Evolutionary conservation across 2,888 invertebrate genomes (phyloP).

Genomic region (Cacoxenus indagator): DNA sequence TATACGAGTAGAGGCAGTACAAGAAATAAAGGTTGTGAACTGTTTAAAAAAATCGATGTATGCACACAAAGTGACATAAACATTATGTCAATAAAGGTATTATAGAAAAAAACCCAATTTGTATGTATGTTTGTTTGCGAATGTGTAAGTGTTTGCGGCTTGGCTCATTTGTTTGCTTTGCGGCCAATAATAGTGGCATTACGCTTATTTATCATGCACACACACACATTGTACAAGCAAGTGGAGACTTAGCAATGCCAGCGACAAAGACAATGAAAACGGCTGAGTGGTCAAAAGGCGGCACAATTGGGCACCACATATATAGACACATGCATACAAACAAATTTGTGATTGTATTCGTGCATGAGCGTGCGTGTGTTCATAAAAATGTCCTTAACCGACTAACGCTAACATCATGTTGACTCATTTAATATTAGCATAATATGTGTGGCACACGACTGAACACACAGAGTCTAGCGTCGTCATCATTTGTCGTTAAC

Average conservation of each 20-base stretch:
- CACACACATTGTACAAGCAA: constrained; percentile 28
- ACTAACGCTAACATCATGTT: constrained; percentile 41
- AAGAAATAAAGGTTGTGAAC: neutral
- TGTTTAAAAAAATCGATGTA: constrained; percentile 9
- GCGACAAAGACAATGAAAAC: constrained; percentile 32
- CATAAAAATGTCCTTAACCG: constrained; percentile 63
- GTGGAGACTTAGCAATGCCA: neutral
- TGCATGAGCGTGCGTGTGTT: constrained; percentile 33
- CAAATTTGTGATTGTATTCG: constrained; percentile 10
- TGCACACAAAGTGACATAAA: constrained; percentile 5
- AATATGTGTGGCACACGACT: constrained; percentile 41
- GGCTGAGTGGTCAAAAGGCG: constrained; percentile 24
- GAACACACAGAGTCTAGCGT: neutral
- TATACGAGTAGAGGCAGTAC: neutral
- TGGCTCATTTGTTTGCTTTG: constrained; percentile 56
- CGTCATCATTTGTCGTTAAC: neutral
- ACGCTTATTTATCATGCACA: constrained; percentile 62
- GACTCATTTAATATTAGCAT: constrained; percentile 55
- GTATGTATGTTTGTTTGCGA: constrained; percentile 21
- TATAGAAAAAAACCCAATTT: constrained; percentile 13
- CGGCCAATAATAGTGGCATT: constrained; percentile 63
- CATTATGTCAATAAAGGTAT: neutral
- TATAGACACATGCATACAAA: neutral
- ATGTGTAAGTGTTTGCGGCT: constrained; percentile 26
- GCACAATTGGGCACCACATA: neutral